Conservation (phyloP, 2,113 vertebrate species). For the Mystacornis crossleyi region DNA sequence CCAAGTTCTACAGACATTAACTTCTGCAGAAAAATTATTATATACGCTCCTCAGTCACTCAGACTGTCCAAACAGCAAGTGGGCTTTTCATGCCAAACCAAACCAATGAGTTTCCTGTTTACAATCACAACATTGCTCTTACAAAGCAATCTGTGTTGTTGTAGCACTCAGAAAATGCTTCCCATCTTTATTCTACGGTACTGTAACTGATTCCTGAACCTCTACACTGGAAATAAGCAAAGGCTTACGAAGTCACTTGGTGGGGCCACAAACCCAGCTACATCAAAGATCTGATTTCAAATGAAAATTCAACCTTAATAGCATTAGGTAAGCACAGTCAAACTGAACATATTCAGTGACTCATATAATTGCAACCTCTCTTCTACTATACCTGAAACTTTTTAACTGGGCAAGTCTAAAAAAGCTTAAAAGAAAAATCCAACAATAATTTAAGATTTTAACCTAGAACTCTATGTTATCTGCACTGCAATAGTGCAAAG, state of each 20-base stretch:
- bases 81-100: neutral
- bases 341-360: neutral
- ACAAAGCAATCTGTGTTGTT: neutral
- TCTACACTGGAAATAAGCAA: neutral
- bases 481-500: neutral
- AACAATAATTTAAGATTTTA: neutral
- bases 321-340: neutral
- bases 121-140: neutral
- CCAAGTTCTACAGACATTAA: neutral
- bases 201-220: neutral
- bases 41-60: neutral
- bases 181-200: neutral
- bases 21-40: neutral
- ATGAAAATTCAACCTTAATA: neutral
- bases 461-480: neutral
- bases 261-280: neutral
- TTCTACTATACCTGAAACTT: neutral
- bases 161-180: neutral
- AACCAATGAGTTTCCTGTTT: neutral
- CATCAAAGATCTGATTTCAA: neutral
- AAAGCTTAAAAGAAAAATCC: neutral
- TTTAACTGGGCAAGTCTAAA: neutral
- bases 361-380: neutral
- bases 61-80: neutral
- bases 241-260: neutral